Evolutionary conservation across 2,797 vertebrate genomes (phyloP), one percentile per base, ranked within the genome.

Genomic region (Urocyon cinereoargenteus): DNA sequence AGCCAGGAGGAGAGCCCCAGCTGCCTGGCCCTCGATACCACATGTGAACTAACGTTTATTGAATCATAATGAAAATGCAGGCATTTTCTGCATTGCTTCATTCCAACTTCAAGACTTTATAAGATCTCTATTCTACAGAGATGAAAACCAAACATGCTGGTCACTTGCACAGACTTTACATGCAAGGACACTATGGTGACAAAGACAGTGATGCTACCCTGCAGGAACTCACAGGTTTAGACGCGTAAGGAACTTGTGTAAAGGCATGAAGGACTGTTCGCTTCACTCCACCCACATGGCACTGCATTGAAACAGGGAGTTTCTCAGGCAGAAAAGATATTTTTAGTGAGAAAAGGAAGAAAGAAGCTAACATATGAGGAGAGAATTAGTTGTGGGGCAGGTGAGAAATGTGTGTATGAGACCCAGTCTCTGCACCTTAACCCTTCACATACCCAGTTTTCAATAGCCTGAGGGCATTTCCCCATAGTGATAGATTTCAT

Each of bases 301-400:
- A 10, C 82, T 53, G 61, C 66, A 45, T 61, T 21, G 16, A 91
- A 62, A 77, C 16, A 34, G 10, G 34, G 12, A 34, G 21, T 49
- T 73, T 70, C 53, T 6, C 26, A 77, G 31, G 68, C 34, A 93
- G 78, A 70, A 64, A 85, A 70, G 68, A 11, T 24, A 87, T 16
- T 88, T 92, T 87, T n/a, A 62, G 34, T 7, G 28, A 89, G 55
- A 78, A 53, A 73, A 85, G 64, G 24, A 86, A 72, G 70, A 75
- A 84, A 49, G 24, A 28, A 66, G 55, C 7, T 24, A 87, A 53
- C 21, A 3, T 1, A 11, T 2, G n/a, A 90, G 36, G 62, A 26
- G 22, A 73, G 34, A 72, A 14, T 19, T 24, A 19, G 26, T 61
- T 82, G 24, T 22, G 12, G 19, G n/a, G 36, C 10, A 55, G 66